phyloP scores from a whole-genome alignment of 2,797 vertebrate genomes.

The Gorsachius magnificus region DNA sequence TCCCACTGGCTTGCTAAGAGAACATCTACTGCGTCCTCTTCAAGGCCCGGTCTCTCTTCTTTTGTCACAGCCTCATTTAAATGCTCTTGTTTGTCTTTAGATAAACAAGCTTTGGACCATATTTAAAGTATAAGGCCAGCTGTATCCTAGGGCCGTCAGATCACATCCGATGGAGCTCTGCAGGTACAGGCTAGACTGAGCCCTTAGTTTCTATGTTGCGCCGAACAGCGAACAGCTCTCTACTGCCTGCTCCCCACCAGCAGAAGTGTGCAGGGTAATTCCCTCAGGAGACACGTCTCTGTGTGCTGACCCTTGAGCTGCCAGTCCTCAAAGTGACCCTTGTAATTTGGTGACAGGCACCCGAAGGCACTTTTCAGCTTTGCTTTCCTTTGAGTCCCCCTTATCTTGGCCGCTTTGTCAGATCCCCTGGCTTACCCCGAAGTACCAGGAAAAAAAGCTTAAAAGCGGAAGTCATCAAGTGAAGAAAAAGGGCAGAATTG shows the following conservation, averaged over 20 bases:
- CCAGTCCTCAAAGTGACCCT: not conserved
- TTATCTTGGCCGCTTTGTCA: not conserved
- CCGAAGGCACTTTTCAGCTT: not conserved
- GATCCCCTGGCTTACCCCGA: not conserved
- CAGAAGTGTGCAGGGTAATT: not conserved
- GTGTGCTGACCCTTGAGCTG: not conserved
- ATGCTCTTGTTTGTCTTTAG: not conserved
- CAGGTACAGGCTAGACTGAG: not conserved
- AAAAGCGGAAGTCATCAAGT: not conserved
- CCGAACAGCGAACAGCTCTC: not conserved
- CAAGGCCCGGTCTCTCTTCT: not conserved
- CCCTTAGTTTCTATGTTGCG: not conserved
- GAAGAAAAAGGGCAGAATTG: not conserved
- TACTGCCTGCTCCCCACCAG: not conserved
- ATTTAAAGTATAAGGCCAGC: not conserved
- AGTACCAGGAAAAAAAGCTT: not conserved
- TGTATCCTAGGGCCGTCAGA: not conserved
- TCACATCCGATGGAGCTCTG: not conserved
- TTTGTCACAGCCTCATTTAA: not conserved
- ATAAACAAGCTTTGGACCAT: not conserved
- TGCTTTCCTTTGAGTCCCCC: not conserved
- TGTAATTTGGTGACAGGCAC: not conserved
- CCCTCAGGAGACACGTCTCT: not conserved
- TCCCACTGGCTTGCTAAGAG: not conserved
- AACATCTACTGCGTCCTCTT: not conserved